Evolutionary conservation across 2,113 vertebrate species (phyloP).

Genomic region (Glaucidium brasilianum): DNA sequence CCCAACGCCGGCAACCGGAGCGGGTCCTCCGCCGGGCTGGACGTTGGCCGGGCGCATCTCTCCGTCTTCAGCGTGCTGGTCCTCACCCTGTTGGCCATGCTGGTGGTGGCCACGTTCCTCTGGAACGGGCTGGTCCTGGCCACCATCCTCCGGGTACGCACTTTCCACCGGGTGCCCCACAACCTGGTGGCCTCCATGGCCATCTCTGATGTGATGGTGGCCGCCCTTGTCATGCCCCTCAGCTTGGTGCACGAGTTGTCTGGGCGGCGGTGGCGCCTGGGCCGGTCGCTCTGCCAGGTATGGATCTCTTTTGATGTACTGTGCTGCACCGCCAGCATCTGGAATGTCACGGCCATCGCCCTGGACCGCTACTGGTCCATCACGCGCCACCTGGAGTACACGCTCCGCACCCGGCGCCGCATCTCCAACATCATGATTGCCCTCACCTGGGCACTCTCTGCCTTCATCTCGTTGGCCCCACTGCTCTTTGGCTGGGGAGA

Average conservation of each 20-base stretch:
- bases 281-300: constrained; percentile 87
- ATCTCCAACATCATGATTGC: constrained; percentile 92
- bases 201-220: constrained; percentile 92
- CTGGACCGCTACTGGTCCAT: constrained; percentile 98
- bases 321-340: constrained; percentile 98
- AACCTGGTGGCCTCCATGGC: constrained; percentile 97
- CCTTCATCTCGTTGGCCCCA: constrained; percentile 90
- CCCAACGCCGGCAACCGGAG: constrained; percentile 34
- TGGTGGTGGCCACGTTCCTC: constrained; percentile 89
- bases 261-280: constrained; percentile 87
- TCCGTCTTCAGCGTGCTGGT: constrained; percentile 85
- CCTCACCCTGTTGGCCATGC: constrained; percentile 85
- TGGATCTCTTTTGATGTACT: constrained; percentile 95
- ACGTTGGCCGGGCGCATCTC: constrained; percentile 44
- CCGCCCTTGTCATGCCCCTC: constrained; percentile 92
- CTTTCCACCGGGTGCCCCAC: constrained; percentile 94
- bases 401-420: constrained; percentile 83
- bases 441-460: constrained; percentile 89
- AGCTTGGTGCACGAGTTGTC: constrained; percentile 90
- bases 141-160: constrained; percentile 90
- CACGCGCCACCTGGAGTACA: constrained; percentile 93
- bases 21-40: not conserved
- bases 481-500: constrained; percentile 95
- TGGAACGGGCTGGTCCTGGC: constrained; percentile 94
- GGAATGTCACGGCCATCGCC: constrained; percentile 95